Evolutionary conservation across 2,797 vertebrate genomes (phyloP), one percentile per base, ranked within the genome.

Genomic region (Aplochiton taeniatus): DNA sequence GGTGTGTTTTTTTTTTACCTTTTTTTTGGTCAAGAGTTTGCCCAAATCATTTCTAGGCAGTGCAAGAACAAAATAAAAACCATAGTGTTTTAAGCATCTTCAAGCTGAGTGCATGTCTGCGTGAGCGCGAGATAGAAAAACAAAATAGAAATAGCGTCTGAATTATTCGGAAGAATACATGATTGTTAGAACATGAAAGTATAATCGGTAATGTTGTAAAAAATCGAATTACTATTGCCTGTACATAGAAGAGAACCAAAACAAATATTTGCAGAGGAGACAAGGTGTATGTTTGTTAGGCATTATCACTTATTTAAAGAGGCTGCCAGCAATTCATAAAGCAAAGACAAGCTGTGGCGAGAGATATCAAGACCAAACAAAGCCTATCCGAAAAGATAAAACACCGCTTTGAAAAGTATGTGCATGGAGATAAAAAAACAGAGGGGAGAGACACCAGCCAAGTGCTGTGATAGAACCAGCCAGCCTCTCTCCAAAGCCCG

Each of bases 281-380:
- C 85, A 92, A 92, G 89, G 88, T 91, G 87, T 86, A 83, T 83
- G 83, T 86, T 89, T 90, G 80, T 83, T 77, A 83, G 76, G 88
- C 88, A 87, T 90, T 87, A 90, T 87, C 88, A 84, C 89, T 90
- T 91, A 91, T 93, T 92, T 90, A 90, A 91, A 92, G 87, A 90
- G 87, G 83, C 85, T 88, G 90, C 90, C 89, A 90, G 80, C 89
- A 92, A 93, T 92, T 90, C 84, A 86, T 87, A 90, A 89, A 92
- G 84, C 88, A 92, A 92, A 93, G 90, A 91, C 89, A 93, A 90
- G 90, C 91, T 94, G 93, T 79, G 72, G 83, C 88, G 88, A 87
- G 87, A 93, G 92, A 93, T 93, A 93, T 91, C 86, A 89, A 91
- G 89, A 91, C 89, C 90, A 92, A 94, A 93, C 92, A 93, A 91